phyloP scores from a whole-genome alignment of 2,113 vertebrate species.

The Phycodurus eques region DNA sequence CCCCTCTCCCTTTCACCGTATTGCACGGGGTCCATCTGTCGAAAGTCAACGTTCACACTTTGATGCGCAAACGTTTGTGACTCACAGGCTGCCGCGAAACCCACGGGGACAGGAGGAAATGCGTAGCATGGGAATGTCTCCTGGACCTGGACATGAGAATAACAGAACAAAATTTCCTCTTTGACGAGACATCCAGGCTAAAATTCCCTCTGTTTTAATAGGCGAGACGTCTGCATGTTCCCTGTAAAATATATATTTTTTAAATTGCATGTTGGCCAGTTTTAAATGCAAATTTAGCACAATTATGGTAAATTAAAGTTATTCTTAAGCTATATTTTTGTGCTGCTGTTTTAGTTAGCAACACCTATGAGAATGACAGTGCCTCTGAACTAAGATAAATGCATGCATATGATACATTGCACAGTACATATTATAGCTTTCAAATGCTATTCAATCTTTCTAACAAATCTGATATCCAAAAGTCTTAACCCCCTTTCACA shows the following conservation, averaged over 20 bases:
- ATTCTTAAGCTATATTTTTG: too few species aligned
- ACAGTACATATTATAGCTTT: too few species aligned
- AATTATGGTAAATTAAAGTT: too few species aligned
- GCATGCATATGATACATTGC: too few species aligned
- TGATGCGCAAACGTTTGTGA: slow-evolving; percentile 42
- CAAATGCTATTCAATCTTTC: background rate
- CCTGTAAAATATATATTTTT: background rate
- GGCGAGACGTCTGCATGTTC: slow-evolving; percentile 17
- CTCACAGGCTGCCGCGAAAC: slow-evolving; percentile 28
- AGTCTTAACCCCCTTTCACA: background rate
- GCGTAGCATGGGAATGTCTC: slow-evolving; percentile 35
- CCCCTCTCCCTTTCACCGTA: slow-evolving; percentile 13
- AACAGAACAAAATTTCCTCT: slow-evolving; percentile 31
- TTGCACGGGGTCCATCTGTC: slow-evolving; percentile 37
- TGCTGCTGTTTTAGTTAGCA: too few species aligned
- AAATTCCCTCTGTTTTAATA: slow-evolving; percentile 13
- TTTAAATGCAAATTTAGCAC: too few species aligned
- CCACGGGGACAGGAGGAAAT: slow-evolving; percentile 22
- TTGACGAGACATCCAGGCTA: slow-evolving; percentile 23
- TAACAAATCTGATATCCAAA: slow-evolving; percentile 24
- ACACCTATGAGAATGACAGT: too few species aligned
- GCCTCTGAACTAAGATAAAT: too few species aligned
- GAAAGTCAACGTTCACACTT: slow-evolving; percentile 64
- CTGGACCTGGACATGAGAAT: slow-evolving; percentile 23
- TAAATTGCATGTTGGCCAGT: too few species aligned